These are phyloP conservation scores for Mesocentrotus franciscanus DNA, from an alignment of 53 echinoderm and acorn worm genomes.

Conservation along the genomic window DNA sequence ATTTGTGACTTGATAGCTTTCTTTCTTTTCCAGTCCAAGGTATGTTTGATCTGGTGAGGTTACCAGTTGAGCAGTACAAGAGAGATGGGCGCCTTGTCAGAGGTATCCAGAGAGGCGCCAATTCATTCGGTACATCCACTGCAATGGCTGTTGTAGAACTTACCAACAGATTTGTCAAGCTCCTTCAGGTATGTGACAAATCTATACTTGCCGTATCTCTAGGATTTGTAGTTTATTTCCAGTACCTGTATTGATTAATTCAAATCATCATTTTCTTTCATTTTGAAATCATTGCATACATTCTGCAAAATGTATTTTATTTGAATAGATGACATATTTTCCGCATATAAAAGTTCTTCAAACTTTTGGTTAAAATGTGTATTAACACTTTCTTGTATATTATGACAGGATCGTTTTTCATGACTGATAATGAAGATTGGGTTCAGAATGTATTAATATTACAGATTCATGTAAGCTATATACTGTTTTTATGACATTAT, in stretches of 20 bases:
- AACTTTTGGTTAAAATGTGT: too few species aligned
- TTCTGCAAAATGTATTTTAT: too few species aligned
- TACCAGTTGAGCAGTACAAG: slow-evolving; percentile 98
- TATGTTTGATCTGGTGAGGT: slow-evolving; percentile 87
- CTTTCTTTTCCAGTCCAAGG: slow-evolving; percentile 82
- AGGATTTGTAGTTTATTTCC: too few species aligned
- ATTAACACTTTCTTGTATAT: neutral
- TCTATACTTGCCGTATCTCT: neutral
- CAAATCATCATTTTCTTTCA: too few species aligned
- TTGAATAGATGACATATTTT: too few species aligned
- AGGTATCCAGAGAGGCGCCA: slow-evolving; percentile 96
- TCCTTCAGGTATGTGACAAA: slow-evolving; percentile 77
- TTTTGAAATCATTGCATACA: too few species aligned
- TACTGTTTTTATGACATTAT: too few species aligned
- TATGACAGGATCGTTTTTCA: neutral
- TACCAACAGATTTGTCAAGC: slow-evolving; percentile 92
- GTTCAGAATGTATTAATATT: too few species aligned
- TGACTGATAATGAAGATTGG: neutral
- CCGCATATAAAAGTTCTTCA: too few species aligned
- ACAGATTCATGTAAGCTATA: too few species aligned
- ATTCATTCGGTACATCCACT: slow-evolving; percentile 95
- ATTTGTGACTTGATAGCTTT: neutral
- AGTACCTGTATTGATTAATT: too few species aligned
- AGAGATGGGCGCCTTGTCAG: slow-evolving; percentile 94
- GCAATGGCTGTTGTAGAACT: slow-evolving; percentile 98